Evolutionary conservation across 2,888 invertebrate genomes (phyloP).

Genomic region (Latheticus oryzae): DNA sequence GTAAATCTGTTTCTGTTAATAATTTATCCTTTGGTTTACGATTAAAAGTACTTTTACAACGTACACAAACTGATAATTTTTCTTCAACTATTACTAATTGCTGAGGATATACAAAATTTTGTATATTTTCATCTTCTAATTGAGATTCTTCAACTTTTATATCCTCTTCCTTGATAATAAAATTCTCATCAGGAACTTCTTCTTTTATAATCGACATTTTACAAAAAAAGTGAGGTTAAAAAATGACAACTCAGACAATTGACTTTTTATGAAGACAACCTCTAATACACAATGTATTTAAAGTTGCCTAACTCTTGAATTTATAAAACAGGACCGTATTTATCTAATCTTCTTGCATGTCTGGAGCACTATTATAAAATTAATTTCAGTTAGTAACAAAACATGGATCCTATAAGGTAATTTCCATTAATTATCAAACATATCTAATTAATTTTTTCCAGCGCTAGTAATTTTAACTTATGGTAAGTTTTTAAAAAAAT

Average conservation of each 20-base stretch:
- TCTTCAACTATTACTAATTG: conserved; percentile 13
- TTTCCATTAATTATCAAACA: not conserved
- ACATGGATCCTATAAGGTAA: conserved; percentile 27
- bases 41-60: conserved; percentile 9
- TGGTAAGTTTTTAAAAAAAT: conserved; percentile 4
- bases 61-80: conserved; percentile 8
- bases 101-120: not conserved
- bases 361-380: too few species aligned
- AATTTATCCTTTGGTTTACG: conserved; percentile 1
- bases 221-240: not conserved
- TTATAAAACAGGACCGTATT: too few species aligned
- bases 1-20: conserved; percentile 5
- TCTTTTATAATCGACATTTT: not conserved
- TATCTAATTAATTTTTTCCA: conserved; percentile 3
- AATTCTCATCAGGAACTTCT: not conserved
- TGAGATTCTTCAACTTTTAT: conserved; percentile 17
- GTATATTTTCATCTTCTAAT: not conserved
- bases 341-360: too few species aligned
- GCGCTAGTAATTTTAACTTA: conserved; percentile 17
- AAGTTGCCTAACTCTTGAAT: too few species aligned
- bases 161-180: conserved; percentile 6
- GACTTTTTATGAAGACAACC: too few species aligned
- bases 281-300: too few species aligned
- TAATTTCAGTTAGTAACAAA: conserved; percentile 4
- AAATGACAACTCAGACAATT: not conserved